phyloP scores from a whole-genome alignment of 2,888 invertebrate genomes.

The Diaprepes abbreviatus region DNA sequence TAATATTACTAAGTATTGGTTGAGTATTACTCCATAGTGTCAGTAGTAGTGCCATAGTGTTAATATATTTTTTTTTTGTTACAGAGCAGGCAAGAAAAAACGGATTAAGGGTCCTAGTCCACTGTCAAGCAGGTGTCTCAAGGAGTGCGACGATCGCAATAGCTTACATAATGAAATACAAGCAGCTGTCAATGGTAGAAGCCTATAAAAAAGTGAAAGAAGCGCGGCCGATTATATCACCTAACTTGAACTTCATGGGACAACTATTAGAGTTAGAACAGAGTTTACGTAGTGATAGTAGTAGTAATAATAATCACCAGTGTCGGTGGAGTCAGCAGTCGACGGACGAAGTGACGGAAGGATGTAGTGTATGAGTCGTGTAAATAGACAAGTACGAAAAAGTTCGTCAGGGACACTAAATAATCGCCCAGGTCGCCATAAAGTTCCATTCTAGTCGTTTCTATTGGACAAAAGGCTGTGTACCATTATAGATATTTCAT shows the following conservation, averaged over 20 bases:
- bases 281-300: slow-evolving; percentile 69
- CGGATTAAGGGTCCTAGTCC: slow-evolving; percentile 85
- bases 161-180: slow-evolving; percentile 93
- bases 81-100: slow-evolving; percentile 80
- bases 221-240: slow-evolving; percentile 91
- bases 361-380: slow-evolving; percentile 70
- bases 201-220: slow-evolving; percentile 90
- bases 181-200: slow-evolving; percentile 85
- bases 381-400: slow-evolving; percentile 16
- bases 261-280: slow-evolving; percentile 90
- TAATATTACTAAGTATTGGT: too few relatives aligned
- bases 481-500: slow-evolving; percentile 58
- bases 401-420: slow-evolving; percentile 36
- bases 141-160: slow-evolving; percentile 95
- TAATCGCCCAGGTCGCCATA: slow-evolving; percentile 61
- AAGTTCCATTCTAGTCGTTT: slow-evolving; percentile 63
- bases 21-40: too few relatives aligned
- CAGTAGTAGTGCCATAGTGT: too few relatives aligned
- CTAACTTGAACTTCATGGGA: slow-evolving; percentile 94
- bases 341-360: slow-evolving; percentile 70
- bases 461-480: slow-evolving; percentile 66
- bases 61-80: slow-evolving; percentile 64
- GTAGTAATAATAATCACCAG: slow-evolving; percentile 67
- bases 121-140: slow-evolving; percentile 96
- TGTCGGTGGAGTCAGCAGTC: slow-evolving; percentile 71